Conservation (phyloP, 1,140 invertebrate species). For the Branchinecta lynchi region DNA sequence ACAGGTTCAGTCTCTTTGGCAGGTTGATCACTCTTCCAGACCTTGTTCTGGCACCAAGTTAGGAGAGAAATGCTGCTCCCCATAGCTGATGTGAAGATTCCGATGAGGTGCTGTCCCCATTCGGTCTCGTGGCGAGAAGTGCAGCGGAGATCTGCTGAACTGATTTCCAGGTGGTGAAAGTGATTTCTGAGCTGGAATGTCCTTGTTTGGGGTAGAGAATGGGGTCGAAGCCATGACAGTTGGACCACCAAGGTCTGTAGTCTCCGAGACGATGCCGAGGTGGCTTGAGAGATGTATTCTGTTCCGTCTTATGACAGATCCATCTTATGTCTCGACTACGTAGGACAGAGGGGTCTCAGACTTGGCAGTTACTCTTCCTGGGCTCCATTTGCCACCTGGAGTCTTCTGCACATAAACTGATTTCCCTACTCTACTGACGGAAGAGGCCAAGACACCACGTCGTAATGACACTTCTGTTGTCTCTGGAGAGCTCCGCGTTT, state of each 20-base stretch:
- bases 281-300: background rate
- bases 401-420: constrained; percentile 5
- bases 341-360: constrained; percentile 2
- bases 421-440: constrained; percentile 9
- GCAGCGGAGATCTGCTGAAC: too few relatives aligned
- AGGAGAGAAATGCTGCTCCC: background rate
- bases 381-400: constrained; percentile 4
- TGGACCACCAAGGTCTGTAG: background rate
- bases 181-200: constrained; percentile 6
- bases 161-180: background rate
- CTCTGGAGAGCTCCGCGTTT: too few relatives aligned
- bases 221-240: constrained; percentile 4
- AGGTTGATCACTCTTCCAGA: too few relatives aligned
- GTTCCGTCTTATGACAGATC: constrained; percentile 5
- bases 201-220: constrained; percentile 5
- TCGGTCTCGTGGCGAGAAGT: background rate
- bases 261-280: constrained; percentile 3
- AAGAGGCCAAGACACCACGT: background rate
- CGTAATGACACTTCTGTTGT: constrained; percentile 9
- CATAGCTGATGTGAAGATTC: background rate
- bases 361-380: constrained; percentile 1
- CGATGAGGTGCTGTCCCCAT: background rate
- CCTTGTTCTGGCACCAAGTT: background rate
- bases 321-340: too few relatives aligned
- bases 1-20: too few relatives aligned